Base-by-base conservation (phyloP, 1,140 invertebrate species). In the Pachypsylla venusta region DNA sequence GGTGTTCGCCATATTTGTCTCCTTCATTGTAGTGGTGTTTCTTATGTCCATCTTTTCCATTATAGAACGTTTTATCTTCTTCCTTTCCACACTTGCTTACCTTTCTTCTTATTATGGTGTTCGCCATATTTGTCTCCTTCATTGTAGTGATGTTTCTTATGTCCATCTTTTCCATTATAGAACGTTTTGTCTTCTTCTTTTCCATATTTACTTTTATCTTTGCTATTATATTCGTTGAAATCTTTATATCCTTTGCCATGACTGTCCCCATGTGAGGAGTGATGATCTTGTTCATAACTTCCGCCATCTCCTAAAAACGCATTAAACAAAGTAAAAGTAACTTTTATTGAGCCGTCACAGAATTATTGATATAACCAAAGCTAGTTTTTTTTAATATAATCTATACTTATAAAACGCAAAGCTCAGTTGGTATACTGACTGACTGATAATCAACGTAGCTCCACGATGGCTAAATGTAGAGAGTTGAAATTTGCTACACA, bases 241-340 rank as follows among this genome's bases (percentile, higher is more conserved):
- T 75, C 74, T 69, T 79, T 77, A 60, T 78, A 76, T 0, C 77
- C 77, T 60, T 79, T 78, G 55, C 76, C 76, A 2, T 75, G 76
- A 28, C 75, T 73, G 42, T 77, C 73, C 27, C 72, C 74, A 53
- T 78, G 74, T 39, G 73, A 68, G 12, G 74, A 73, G 26, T 71
- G 70, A 48, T 77, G 71, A 27, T 76, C 74, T 0, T 72, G 71
- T 24, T 73, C 67, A 56, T 75, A 70, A 48, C 76, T 70, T 2
- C 71, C 70, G 0, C 70, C 71, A 25, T 70, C 73, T 48, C 72
- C 70, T 67, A n/a, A n/a, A n/a, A n/a, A n/a, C n/a, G n/a, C n/a
- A n/a, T n/a, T n/a, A n/a, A n/a, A n/a, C n/a, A n/a, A n/a, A n/a
- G n/a, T n/a, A n/a, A n/a, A n/a, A n/a, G n/a, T n/a, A n/a, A n/a